Base-by-base conservation (phyloP, 2,797 vertebrate species). In the Gymnopithys bicolor region DNA sequence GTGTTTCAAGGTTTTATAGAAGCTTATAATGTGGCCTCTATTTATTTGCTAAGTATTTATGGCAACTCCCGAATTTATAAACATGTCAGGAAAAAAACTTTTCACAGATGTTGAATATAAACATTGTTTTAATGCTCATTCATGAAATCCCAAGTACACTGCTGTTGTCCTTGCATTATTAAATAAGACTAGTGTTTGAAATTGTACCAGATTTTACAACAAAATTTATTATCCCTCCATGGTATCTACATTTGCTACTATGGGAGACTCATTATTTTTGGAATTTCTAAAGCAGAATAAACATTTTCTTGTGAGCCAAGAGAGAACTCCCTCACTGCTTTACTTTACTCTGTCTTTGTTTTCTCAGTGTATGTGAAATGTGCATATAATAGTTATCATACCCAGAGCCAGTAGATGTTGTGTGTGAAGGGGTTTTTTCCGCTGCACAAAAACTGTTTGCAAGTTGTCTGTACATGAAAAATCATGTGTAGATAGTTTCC, bases 61-160 rank as follows among this genome's bases (percentile, higher is more conserved):
- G 25, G 51, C 51, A 68, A 52, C 37, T 77, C 53, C 39, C 4
- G 5, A 86, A 84, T 95, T 94, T 94, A 90, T 69, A 86, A 77
- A 58, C 27, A 39, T 48, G 62, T 89, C 49, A 88, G 69, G 46
- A 94, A 83, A 84, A 84, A 96, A 92, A 28, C 58, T 92, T 95
- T 80, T 92, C 73, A 55, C 58, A 68, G 80, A 80, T 74, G 73
- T 88, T 85, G 84, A 87, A 90, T 80, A 74, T 53, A 76, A 87
- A 85, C 43, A 70, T 69, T 88, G 74, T 94, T 91, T 91, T 76
- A 92, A 90, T 33, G 55, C 77, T 89, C 58, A 70, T 4, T 94
- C 79, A 91, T 43, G 53, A 93, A 91, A 74, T 89, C 43, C 67
- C 56, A 88, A 69, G 71, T 53, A 92, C 11, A 32, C 53, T 79